Percentiles rank a stretch among this genome's conserved stretches.
Evolutionary conservation across 2,888 invertebrate species (phyloP).

Genomic region (Campopleginae sp.): DNA sequence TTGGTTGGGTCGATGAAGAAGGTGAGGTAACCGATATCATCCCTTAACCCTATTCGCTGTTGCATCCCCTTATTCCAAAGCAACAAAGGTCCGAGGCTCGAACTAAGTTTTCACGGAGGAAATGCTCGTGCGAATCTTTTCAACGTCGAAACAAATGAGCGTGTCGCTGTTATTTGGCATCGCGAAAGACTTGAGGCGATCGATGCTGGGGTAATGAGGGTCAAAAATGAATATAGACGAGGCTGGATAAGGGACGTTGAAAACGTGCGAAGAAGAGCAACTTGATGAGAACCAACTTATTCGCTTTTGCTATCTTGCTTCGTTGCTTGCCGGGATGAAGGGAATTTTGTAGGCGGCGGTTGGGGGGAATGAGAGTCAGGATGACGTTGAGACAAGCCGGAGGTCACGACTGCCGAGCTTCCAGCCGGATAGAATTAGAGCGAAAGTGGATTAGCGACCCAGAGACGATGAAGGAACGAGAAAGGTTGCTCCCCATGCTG

Average conservation of each 20-base stretch:
- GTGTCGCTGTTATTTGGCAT: neutral
- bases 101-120: constrained; percentile 13
- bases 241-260: neutral
- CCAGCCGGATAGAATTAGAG: constrained; percentile 71
- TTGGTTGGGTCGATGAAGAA: neutral
- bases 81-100: neutral
- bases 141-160: neutral
- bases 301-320: constrained; percentile 46
- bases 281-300: constrained; percentile 29
- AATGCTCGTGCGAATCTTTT: neutral
- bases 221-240: neutral
- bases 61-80: constrained; percentile 28
- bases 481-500: constrained; percentile 36
- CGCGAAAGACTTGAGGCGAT: neutral
- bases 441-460: constrained; percentile 72
- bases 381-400: constrained; percentile 61
- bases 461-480: constrained; percentile 48
- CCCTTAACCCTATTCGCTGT: constrained; percentile 47
- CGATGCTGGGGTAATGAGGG: neutral
- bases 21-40: constrained; percentile 11
- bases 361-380: constrained; percentile 23
- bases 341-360: neutral
- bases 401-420: constrained; percentile 62
- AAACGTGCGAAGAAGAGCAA: neutral
- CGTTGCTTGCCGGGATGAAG: neutral